Conservation (phyloP, 1,140 invertebrate genomes). For the Diabrotica virgifera region DNA sequence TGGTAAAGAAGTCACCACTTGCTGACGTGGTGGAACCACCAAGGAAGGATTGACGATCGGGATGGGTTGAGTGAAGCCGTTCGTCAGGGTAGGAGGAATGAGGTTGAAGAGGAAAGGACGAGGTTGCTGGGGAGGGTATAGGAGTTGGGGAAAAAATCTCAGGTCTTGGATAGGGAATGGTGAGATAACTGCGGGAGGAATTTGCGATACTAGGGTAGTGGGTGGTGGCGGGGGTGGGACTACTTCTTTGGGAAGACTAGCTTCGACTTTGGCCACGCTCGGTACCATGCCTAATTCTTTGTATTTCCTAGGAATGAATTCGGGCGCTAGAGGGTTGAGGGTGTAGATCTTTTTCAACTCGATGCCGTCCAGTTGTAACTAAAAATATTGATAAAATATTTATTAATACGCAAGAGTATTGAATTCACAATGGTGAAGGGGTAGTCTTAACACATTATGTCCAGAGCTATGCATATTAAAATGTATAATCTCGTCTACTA, state of each 20-base stretch:
- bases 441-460: too few relatives aligned
- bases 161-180: slow-evolving; percentile 21
- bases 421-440: too few relatives aligned
- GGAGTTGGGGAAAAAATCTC: slow-evolving; percentile 18
- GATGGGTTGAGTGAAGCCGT: slow-evolving; percentile 19
- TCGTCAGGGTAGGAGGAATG: slow-evolving; percentile 12
- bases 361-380: slow-evolving; percentile 65
- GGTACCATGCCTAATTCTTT: slow-evolving; percentile 21
- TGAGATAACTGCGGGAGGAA: slow-evolving; percentile 21
- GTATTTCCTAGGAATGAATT: slow-evolving; percentile 64
- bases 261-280: neutral
- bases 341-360: slow-evolving; percentile 73
- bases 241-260: slow-evolving; percentile 10
- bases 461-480: too few relatives aligned
- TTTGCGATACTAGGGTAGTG: slow-evolving; percentile 16
- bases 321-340: slow-evolving; percentile 78
- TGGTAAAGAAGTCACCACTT: neutral
- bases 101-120: slow-evolving; percentile 22
- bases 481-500: too few relatives aligned
- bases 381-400: neutral
- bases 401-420: too few relatives aligned
- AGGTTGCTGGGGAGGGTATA: slow-evolving; percentile 19
- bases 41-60: slow-evolving; percentile 16
- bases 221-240: slow-evolving; percentile 11
- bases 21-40: slow-evolving; percentile 1